Evolutionary conservation across 1,140 invertebrate genomes (phyloP), one percentile per base, ranked within the genome.

Genomic region (Plutomurus gul): DNA sequence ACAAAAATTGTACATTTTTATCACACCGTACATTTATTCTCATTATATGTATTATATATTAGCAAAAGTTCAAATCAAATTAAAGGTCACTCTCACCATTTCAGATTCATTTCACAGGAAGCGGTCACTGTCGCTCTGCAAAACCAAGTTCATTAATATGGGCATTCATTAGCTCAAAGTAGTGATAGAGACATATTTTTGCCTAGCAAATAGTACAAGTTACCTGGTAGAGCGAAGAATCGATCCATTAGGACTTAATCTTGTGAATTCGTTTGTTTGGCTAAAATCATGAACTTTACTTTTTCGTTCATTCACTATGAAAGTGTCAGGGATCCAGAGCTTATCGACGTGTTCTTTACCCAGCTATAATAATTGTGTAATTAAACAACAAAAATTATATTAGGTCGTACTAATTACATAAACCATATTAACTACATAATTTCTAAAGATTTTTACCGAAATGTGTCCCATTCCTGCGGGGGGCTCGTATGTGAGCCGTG

Each of bases 281-380:
- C 27, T 65, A 3, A 75, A 51, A 16, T 72, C 76, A n/a, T n/a
- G n/a, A n/a, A n/a, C n/a, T n/a, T n/a, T n/a, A n/a, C n/a, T n/a
- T 39, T 76, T 70, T n/a, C 81, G 30, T 46, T 82, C 81, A 56
- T 82, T 82, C 3, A 75, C 76, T 43, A 82, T 36, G 25, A 82
- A 82, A 1, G 78, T 77, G 37, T 82, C 81, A 8, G 78, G 81
- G 10, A 75, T 20, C 81, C 81, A 82, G 3, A 82, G 46, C 27
- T 78, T 77, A 11, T 78, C 60, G 1, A 72, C 37, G 16, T 78
- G 20, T 56, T 76, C 73, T n/a, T 73, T 47, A 20, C 56, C 76
- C 0, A 82, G 43, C 81, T 82, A 56, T 33, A 49, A 72, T 0
- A 36, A 71, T 72, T 16, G 36, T n/a, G 2, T 1, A 3, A 18